Conservation (phyloP, 2,113 vertebrate genomes). For the Nesogale talazaci region DNA sequence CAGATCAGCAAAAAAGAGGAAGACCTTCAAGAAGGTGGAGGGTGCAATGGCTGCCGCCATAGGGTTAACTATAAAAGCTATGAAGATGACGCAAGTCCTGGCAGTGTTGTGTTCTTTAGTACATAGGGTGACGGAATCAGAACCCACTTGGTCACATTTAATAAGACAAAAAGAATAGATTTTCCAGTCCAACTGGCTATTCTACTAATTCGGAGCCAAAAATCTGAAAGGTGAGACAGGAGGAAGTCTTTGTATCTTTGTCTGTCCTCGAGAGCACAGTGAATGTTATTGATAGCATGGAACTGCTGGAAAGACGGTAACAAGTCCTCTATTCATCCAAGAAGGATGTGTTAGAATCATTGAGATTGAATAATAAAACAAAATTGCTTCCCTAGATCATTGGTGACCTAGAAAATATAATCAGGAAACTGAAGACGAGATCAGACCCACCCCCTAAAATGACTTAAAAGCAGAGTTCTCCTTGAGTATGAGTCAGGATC, state of each 20-base stretch:
- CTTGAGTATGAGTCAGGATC: too few relatives aligned
- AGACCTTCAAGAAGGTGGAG: too few relatives aligned
- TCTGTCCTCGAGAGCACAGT: background rate
- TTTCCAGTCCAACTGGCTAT: background rate
- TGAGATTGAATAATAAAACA: background rate
- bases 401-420: background rate
- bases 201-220: background rate
- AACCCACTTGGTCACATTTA: too few relatives aligned
- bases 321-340: background rate
- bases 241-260: background rate
- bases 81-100: too few relatives aligned
- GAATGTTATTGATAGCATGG: background rate
- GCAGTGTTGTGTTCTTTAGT: too few relatives aligned
- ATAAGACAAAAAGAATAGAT: background rate
- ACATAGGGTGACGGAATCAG: too few relatives aligned
- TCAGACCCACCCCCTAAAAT: background rate
- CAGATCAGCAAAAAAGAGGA: too few relatives aligned
- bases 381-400: background rate
- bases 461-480: background rate
- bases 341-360: background rate
- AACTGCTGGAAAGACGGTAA: background rate
- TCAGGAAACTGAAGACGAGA: background rate
- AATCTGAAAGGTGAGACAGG: background rate
- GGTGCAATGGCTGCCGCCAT: too few relatives aligned
- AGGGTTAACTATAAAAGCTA: too few relatives aligned